Percentiles rank a stretch among this genome's conserved stretches.
Evolutionary conservation across 2,797 vertebrate species (phyloP).

Genomic region (Setipinna tenuifilis): DNA sequence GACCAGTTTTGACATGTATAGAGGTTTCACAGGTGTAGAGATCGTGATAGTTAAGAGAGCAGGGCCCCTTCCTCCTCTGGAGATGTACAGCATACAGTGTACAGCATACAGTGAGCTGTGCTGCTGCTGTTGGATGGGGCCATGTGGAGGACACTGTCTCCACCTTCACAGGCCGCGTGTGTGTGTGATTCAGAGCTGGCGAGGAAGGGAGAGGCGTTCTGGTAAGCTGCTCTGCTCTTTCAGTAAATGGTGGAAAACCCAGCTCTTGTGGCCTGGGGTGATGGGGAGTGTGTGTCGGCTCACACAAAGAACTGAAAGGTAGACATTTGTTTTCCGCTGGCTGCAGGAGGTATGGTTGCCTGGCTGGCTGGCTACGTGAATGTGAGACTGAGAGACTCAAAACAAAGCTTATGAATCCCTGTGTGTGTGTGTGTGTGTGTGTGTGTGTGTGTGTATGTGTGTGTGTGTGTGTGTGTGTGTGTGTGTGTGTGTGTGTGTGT

Average conservation of each 20-base stretch:
- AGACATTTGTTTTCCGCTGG: constrained; percentile 62
- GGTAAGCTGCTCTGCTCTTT: constrained; percentile 63
- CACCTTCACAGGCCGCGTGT: not conserved
- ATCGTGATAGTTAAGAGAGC: no score
- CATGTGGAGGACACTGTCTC: not conserved
- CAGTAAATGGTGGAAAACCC: constrained; percentile 69
- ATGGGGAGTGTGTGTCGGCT: constrained; percentile 38
- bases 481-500: not conserved
- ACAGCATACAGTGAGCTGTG: no score
- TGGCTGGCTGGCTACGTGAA: constrained; percentile 27
- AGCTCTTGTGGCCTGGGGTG: constrained; percentile 66
- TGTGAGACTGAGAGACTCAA: constrained; percentile 22
- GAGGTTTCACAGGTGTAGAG: no score
- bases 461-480: not conserved
- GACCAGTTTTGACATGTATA: no score
- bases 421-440: not conserved
- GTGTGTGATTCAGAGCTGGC: constrained; percentile 45
- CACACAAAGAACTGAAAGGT: constrained; percentile 54
- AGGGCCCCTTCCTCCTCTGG: no score
- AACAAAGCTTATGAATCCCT: constrained; percentile 12
- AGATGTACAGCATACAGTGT: no score
- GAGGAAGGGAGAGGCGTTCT: constrained; percentile 57
- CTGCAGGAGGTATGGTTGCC: constrained; percentile 42
- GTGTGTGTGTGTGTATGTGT: not conserved
- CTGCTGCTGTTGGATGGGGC: not conserved